These are phyloP conservation scores for Drosophila austrosaltans DNA, from an alignment of 2,888 invertebrate species.

Conservation along the genomic window DNA sequence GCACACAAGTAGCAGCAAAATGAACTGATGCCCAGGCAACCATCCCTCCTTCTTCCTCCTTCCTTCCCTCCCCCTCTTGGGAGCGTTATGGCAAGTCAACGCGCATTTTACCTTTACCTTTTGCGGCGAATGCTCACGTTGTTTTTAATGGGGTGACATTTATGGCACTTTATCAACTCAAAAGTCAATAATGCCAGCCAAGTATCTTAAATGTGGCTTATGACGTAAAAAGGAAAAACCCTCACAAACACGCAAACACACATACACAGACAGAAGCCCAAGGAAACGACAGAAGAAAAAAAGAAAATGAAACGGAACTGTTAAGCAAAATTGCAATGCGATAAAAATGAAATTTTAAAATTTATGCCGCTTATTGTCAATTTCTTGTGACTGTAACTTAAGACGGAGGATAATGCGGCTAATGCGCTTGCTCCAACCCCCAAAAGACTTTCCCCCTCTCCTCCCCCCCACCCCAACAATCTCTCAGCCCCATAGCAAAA, in stretches of 20 bases:
- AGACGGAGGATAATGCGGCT: slow-evolving; percentile 52
- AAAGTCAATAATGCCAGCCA: slow-evolving; percentile 75
- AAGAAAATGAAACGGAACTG: slow-evolving; percentile 36
- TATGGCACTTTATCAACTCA: slow-evolving; percentile 81
- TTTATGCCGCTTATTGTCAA: slow-evolving; percentile 75
- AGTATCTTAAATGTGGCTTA: slow-evolving; percentile 70
- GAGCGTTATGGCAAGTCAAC: slow-evolving; percentile 21
- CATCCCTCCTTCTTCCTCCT: slow-evolving; percentile 25
- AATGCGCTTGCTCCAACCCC: slow-evolving; percentile 43
- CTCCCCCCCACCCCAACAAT: neutral
- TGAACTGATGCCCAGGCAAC: slow-evolving; percentile 36
- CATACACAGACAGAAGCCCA: neutral
- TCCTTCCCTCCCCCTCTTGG: slow-evolving; percentile 23
- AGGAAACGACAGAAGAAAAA: slow-evolving; percentile 8
- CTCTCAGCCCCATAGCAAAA: slow-evolving; percentile 30
- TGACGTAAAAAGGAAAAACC: slow-evolving; percentile 31
- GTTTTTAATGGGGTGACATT: slow-evolving; percentile 80
- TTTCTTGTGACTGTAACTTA: slow-evolving; percentile 57
- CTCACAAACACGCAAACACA: slow-evolving; percentile 23
- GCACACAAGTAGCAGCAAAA: slow-evolving; percentile 36
- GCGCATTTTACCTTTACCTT: slow-evolving; percentile 53
- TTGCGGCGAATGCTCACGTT: slow-evolving; percentile 23
- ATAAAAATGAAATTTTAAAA: slow-evolving; percentile 77
- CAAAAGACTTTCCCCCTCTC: no score
- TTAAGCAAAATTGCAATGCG: slow-evolving; percentile 72